phyloP scores from a whole-genome alignment of 1,140 invertebrate genomes.

The Elymnias hypermnestra region DNA sequence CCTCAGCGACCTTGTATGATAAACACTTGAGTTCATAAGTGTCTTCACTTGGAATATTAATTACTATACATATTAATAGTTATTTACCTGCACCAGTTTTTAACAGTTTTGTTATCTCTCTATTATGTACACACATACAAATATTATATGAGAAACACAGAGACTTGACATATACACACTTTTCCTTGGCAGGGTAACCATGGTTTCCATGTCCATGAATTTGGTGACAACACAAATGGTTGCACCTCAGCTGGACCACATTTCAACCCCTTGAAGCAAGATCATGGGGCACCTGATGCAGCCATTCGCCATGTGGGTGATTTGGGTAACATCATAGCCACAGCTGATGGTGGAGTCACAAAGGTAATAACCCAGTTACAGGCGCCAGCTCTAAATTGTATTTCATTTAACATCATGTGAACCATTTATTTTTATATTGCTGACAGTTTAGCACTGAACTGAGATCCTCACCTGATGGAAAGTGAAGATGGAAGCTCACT shows the following conservation, averaged over 20 bases:
- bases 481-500: too few species aligned
- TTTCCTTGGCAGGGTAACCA: slow-evolving; percentile 75
- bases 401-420: too few species aligned
- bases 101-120: too few species aligned
- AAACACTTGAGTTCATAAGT: not conserved
- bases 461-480: too few species aligned
- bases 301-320: slow-evolving; percentile 91
- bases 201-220: slow-evolving; percentile 98
- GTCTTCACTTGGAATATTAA: not conserved
- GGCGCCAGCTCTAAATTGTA: too few species aligned
- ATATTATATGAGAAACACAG: too few species aligned
- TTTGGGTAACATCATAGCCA: slow-evolving; percentile 91
- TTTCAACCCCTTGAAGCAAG: slow-evolving; percentile 92
- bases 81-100: too few species aligned
- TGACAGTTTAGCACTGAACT: too few species aligned
- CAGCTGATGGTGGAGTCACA: slow-evolving; percentile 82
- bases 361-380: slow-evolving; percentile 6
- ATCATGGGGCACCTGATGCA: slow-evolving; percentile 90
- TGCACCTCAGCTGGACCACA: slow-evolving; percentile 97
- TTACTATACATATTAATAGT: not conserved
- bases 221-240: slow-evolving; percentile 97
- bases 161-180: too few species aligned
- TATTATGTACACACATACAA: too few species aligned
- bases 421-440: too few species aligned
- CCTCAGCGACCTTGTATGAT: not conserved